phyloP scores from a whole-genome alignment of 2,888 invertebrate genomes.

The Cremastobaeus sp. region DNA sequence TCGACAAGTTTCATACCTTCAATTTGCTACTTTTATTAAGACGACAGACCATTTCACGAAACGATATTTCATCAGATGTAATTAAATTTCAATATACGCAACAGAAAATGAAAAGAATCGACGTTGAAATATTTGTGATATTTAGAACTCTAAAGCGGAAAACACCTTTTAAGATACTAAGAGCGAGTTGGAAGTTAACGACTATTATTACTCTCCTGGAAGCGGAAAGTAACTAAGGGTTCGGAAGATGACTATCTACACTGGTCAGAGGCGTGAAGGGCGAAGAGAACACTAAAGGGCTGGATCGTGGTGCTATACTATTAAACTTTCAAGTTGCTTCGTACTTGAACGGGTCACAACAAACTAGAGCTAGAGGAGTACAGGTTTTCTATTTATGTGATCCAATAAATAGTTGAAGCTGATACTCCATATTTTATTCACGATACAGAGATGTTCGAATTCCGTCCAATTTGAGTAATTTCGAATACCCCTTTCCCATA shows the following conservation, averaged over 20 bases:
- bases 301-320: not conserved
- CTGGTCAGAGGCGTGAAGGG: conserved; percentile 10
- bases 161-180: conserved; percentile 41
- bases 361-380: not conserved
- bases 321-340: conserved; percentile 35
- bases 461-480: too few species aligned
- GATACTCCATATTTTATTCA: not conserved
- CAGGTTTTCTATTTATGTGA: conserved; percentile 19
- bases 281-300: conserved; percentile 2
- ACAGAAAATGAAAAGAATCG: too few species aligned
- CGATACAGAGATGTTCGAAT: not conserved
- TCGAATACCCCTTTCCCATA: too few species aligned
- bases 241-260: conserved; percentile 32
- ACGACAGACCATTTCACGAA: too few species aligned
- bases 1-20: too few species aligned
- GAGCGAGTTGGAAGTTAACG: conserved; percentile 37
- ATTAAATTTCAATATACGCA: too few species aligned
- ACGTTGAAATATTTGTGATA: too few species aligned
- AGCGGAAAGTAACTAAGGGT: conserved; percentile 45
- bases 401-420: conserved; percentile 20
- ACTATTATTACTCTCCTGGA: conserved; percentile 35
- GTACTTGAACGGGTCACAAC: conserved; percentile 17
- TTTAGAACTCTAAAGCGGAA: conserved; percentile 8
- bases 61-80: too few species aligned
- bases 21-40: too few species aligned